Conservation (phyloP, 2,797 vertebrate species). For the Carduelis carduelis region DNA sequence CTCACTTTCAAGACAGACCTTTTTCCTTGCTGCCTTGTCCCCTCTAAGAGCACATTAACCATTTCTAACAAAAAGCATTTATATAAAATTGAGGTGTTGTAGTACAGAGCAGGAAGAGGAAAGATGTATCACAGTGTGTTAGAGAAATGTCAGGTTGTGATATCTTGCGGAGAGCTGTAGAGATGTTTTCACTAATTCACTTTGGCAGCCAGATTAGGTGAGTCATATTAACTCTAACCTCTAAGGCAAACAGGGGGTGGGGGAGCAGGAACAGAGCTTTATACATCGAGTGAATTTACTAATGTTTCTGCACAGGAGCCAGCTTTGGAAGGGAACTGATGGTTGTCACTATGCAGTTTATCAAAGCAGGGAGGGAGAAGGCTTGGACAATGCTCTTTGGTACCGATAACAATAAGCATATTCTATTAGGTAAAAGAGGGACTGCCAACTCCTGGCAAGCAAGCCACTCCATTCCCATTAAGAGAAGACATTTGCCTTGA, state of each 20-base stretch:
- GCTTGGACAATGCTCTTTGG: background rate
- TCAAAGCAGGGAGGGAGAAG: background rate
- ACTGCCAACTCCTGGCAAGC: background rate
- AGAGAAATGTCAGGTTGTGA: slow-evolving; percentile 49
- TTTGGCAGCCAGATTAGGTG: slow-evolving; percentile 43
- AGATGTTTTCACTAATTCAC: slow-evolving; percentile 64
- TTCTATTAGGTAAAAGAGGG: slow-evolving; percentile 1
- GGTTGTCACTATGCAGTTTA: background rate
- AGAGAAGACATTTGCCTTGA: background rate
- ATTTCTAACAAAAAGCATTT: slow-evolving; percentile 27
- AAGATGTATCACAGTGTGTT: slow-evolving; percentile 19
- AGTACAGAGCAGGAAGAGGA: slow-evolving; percentile 2
- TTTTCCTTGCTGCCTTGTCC: background rate
- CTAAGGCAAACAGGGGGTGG: background rate
- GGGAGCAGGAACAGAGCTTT: background rate
- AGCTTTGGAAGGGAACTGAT: slow-evolving; percentile 32
- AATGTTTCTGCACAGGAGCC: background rate
- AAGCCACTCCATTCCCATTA: background rate
- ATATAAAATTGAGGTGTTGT: slow-evolving; percentile 8
- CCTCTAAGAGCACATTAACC: background rate
- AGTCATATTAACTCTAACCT: slow-evolving; percentile 51
- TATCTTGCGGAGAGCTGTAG: slow-evolving; percentile 26
- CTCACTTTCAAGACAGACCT: background rate
- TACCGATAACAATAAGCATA: background rate
- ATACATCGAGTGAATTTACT: background rate